Evolutionary conservation across 2,888 invertebrate species (phyloP).

Genomic region (Blastobasis lacticolella): DNA sequence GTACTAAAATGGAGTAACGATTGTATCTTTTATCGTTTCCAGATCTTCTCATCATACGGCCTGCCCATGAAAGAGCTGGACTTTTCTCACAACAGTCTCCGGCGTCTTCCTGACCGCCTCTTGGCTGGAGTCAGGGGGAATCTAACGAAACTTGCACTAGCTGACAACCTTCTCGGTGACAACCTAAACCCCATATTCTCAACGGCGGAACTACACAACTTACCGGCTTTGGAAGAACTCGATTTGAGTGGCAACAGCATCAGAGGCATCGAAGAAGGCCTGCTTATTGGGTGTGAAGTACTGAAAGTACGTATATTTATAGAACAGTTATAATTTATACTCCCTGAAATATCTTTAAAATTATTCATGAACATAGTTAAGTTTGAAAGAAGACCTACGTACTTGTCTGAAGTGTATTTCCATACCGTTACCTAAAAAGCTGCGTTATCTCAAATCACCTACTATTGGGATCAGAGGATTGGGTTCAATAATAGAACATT

Average conservation of each 20-base stretch:
- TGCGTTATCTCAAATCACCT: too few relatives aligned
- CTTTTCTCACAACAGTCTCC: conserved; percentile 86
- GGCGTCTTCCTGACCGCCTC: conserved; percentile 84
- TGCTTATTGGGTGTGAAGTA: conserved; percentile 86
- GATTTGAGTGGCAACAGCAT: conserved; percentile 88
- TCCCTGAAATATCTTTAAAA: too few relatives aligned
- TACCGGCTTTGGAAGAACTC: conserved; percentile 81
- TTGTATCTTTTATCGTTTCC: conserved; percentile 24
- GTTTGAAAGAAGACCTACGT: too few relatives aligned
- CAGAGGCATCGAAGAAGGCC: conserved; percentile 87
- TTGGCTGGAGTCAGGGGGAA: conserved; percentile 78
- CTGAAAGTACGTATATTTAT: conserved; percentile 72
- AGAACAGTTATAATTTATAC: too few relatives aligned
- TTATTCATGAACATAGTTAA: too few relatives aligned
- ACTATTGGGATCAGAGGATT: too few relatives aligned
- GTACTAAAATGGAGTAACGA: too few relatives aligned
- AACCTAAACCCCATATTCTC: conserved; percentile 93
- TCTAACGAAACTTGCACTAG: conserved; percentile 80
- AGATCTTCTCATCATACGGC: conserved; percentile 81
- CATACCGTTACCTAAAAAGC: too few relatives aligned
- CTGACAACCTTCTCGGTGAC: conserved; percentile 90
- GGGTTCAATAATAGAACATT: too few relatives aligned
- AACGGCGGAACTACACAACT: conserved; percentile 86
- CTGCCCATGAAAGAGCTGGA: conserved; percentile 85
- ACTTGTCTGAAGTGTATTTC: too few relatives aligned